Base-by-base conservation (phyloP, 2,113 vertebrate genomes). In the Stegostoma tigrinum region DNA sequence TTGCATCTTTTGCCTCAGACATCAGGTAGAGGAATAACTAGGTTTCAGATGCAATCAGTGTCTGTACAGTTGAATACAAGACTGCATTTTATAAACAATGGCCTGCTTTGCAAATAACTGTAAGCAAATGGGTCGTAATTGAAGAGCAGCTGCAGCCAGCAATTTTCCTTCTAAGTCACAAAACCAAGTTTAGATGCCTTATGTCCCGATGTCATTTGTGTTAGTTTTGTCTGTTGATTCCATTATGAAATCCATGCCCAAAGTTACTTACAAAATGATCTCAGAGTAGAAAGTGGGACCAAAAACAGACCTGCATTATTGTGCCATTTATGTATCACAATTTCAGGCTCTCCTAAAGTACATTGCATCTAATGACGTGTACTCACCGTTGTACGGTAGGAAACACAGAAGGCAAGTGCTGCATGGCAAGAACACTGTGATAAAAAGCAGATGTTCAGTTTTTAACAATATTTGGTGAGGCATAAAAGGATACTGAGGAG, bases 1-100 rank as follows among this genome's bases (percentile, higher is more conserved):
- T 95, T 95, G 52, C 34, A 93, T 66, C 89, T 93, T 66, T 93
- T 66, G 68, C 45, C 42, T 95, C 24, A 45, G 21, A 95, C 45
- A 61, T 48, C 24, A 68, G 91, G 42, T 75, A 5, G 38, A 72
- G 68, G 52, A 38, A 64, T 24, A 93, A 52, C 67, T 95, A 15
- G 67, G 45, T 95, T 95, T 95, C 24, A 95, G 67, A 48, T 95
- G 0, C 42, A 52, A 95, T 95, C 67, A 45, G 68, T 52, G 24
- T 52, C 94, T 52, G 68, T 17, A 34, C 23, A 48, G 24, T 52
- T 52, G 68, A 95, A 1, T 72, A 52, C 42, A 95, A 34, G 68
- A 68, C 67, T 72, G 67, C 23, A 17, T 72, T 72, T 75, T 95
- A 75, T 30, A 52, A 23, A 5, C 94, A 95, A 52, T 34, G 67